These are phyloP conservation scores for Hyposoter didymator DNA, from an alignment of 2,888 invertebrate species.

Conservation along the genomic window DNA sequence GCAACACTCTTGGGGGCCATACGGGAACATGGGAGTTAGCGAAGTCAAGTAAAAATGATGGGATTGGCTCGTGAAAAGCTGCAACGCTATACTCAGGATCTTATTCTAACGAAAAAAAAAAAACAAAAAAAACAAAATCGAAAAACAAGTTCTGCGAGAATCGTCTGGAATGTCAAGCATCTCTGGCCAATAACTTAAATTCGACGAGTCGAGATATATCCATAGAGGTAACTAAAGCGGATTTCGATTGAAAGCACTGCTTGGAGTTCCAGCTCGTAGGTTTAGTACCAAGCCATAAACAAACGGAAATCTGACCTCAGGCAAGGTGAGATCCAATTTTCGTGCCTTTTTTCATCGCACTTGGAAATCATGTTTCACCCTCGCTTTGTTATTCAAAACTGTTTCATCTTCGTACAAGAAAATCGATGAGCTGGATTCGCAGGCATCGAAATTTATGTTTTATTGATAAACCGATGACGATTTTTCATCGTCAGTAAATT, in stretches of 20 bases:
- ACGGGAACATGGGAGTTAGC: background rate
- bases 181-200: background rate
- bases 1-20: conserved; percentile 4
- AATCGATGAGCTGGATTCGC: background rate
- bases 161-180: background rate
- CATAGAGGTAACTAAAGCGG: background rate
- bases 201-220: background rate
- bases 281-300: background rate
- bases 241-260: background rate
- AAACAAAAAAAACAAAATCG: background rate
- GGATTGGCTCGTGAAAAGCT: background rate
- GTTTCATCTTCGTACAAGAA: background rate
- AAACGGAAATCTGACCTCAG: background rate
- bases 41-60: background rate
- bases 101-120: background rate
- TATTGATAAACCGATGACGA: background rate
- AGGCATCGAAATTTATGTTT: background rate
- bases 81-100: background rate
- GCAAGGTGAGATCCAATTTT: conserved; percentile 1
- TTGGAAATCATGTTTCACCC: background rate
- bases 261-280: background rate
- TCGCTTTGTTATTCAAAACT: background rate
- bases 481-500: background rate
- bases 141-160: background rate
- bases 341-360: background rate